These are phyloP conservation scores for Oplegnathus fasciatus DNA, from an alignment of 2,113 vertebrate species.

Conservation along the genomic window DNA sequence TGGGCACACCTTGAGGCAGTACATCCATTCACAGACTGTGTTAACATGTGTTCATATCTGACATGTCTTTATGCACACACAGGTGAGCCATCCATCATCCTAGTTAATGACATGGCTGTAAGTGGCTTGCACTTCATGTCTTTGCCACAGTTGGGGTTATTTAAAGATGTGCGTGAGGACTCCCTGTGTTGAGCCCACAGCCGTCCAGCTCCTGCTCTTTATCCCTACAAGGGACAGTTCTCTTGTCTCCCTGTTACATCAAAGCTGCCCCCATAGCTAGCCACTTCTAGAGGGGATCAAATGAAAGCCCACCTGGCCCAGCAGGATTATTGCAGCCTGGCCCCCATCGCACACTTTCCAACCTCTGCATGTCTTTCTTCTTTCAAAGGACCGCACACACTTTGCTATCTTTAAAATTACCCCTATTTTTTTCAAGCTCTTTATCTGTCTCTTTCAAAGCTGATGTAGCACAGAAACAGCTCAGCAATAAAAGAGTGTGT, in stretches of 20 bases:
- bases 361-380: conserved; percentile 45
- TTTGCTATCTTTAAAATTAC: conserved; percentile 59
- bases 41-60: neutral
- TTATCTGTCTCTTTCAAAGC: conserved; percentile 51
- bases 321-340: conserved; percentile 54
- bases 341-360: conserved; percentile 41
- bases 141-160: conserved; percentile 52
- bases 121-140: conserved; percentile 14
- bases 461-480: conserved; percentile 62
- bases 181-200: conserved; percentile 52
- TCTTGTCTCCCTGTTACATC: conserved; percentile 72
- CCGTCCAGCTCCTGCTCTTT: conserved; percentile 64
- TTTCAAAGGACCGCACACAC: conserved; percentile 44
- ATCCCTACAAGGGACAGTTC: conserved; percentile 73
- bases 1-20: neutral
- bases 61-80: conserved; percentile 1
- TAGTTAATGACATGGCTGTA: conserved; percentile 17
- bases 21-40: neutral
- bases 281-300: conserved; percentile 70
- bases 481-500: conserved; percentile 65
- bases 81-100: conserved; percentile 60
- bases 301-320: conserved; percentile 72
- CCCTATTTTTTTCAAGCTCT: conserved; percentile 44
- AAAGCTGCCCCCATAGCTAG: conserved; percentile 66
- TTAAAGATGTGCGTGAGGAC: conserved; percentile 60